These are phyloP conservation scores for Perithous albicinctus DNA, from an alignment of 2,888 invertebrate species.

Conservation along the genomic window DNA sequence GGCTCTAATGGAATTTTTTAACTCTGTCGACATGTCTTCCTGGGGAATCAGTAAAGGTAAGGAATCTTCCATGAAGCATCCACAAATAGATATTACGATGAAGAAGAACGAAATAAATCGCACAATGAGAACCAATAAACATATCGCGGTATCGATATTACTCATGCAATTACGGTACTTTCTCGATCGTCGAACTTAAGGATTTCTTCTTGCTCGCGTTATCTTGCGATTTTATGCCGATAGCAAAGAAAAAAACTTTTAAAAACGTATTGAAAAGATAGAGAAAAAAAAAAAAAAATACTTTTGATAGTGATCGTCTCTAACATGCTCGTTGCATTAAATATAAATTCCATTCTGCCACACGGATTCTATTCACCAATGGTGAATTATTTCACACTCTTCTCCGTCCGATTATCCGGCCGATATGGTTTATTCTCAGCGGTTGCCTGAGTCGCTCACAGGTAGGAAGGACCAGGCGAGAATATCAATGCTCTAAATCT, in stretches of 20 bases:
- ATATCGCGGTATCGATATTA: slow-evolving; percentile 36
- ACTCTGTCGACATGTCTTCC: slow-evolving; percentile 80
- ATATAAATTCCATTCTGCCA: slow-evolving; percentile 51
- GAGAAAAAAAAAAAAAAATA: too few species aligned
- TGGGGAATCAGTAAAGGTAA: slow-evolving; percentile 79
- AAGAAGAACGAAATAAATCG: slow-evolving; percentile 62
- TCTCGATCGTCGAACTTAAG: slow-evolving; percentile 5
- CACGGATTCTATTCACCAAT: slow-evolving; percentile 52
- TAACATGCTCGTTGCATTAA: slow-evolving; percentile 39
- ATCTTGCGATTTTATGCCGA: not conserved
- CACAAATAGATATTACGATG: slow-evolving; percentile 67
- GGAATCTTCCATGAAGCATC: slow-evolving; percentile 81
- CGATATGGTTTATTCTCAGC: slow-evolving; percentile 55
- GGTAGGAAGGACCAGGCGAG: slow-evolving; percentile 57
- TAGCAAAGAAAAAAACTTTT: slow-evolving; percentile 9
- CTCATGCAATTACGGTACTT: slow-evolving; percentile 52
- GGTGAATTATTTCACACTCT: slow-evolving; percentile 50
- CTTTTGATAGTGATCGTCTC: slow-evolving; percentile 17
- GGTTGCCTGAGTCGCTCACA: slow-evolving; percentile 52
- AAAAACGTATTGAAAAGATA: not conserved
- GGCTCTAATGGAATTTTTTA: slow-evolving; percentile 80
- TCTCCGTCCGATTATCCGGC: slow-evolving; percentile 61
- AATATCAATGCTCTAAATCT: slow-evolving; percentile 62
- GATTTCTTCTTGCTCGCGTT: slow-evolving; percentile 28
- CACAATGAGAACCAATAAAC: slow-evolving; percentile 48